Base-by-base conservation (phyloP, 2,113 vertebrate species). In the Pangasianodon hypophthalmus region DNA sequence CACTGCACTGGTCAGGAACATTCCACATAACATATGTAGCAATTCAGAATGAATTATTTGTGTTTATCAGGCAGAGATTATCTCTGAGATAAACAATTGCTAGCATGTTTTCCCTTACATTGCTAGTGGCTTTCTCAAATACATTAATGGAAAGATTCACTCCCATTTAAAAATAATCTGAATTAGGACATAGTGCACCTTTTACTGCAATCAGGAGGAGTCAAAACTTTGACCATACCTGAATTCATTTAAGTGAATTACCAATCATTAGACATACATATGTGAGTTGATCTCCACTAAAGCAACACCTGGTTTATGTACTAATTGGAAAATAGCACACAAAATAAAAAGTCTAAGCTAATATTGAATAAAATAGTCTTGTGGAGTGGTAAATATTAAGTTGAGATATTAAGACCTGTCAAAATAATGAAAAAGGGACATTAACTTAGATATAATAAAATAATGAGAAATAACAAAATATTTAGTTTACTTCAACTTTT, bases 1-100 rank as follows among this genome's bases (percentile, higher is more conserved):
- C 88, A 54, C 92, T 91, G 71, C 67, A 89, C 21, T 50, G 69
- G 48, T 89, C 58, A 56, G 48, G 13, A 54, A 56, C n/a, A 64
- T 92, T 87, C 21, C 67, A 24, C n/a, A 24, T 44, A 62, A 7
- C 60, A 50, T 88, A 21, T 48, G 26, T 62, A 58, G 44, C 11
- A 79, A 71, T 71, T 32, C 60, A 48, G 9, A 75, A 29, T 29
- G 18, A 32, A 48, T 26, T n/a, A 46, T n/a, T 71, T 85, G 21
- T 58, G 32, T 37, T 52, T 19, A 29, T 41, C 50, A 37, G 9
- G 6, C 6, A 26, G 75, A 85, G 16, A 21, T 46, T 54, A 32
- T 88, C 62, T 81, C 18, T 19, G 13, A 54, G 6, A n/a, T 44
- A 10, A 75, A 44, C 44, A 44, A 44, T 54, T 87, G 26, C 13